Conservation (phyloP, 2,113 vertebrate species). For the Pterocles gutturalis region DNA sequence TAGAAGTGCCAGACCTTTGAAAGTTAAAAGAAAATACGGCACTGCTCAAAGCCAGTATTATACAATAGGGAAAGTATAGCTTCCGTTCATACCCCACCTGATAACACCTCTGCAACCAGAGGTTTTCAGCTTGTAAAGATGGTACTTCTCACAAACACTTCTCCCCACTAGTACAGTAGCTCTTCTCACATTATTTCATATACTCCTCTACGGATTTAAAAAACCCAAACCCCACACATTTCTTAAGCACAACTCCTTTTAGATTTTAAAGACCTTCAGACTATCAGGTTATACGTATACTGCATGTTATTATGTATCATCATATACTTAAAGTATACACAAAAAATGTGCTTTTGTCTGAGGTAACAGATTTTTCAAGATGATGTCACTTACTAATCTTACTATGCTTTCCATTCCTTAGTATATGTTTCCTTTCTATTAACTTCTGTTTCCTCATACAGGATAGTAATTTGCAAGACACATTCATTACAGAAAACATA, state of each 20-base stretch:
- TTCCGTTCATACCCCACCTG: background rate
- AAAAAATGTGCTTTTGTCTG: background rate
- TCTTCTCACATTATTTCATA: background rate
- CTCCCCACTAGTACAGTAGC: background rate
- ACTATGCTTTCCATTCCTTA: background rate
- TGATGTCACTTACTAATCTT: background rate
- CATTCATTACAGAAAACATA: background rate
- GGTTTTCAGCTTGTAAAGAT: background rate
- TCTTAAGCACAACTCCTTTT: background rate
- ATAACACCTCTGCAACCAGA: background rate
- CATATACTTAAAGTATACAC: background rate
- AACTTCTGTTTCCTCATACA: background rate
- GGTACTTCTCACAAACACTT: background rate
- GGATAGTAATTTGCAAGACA: background rate
- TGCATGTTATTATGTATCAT: background rate
- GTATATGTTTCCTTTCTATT: background rate
- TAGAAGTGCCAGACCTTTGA: background rate
- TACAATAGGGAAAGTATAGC: background rate
- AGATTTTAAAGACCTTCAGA: background rate
- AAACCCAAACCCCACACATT: accelerated
- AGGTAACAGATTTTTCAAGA: background rate
- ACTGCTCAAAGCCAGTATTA: background rate
- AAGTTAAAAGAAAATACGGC: background rate
- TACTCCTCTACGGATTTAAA: background rate
- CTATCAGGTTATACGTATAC: background rate